phyloP scores from a whole-genome alignment of 2,113 vertebrate genomes.

The Parus major region DNA sequence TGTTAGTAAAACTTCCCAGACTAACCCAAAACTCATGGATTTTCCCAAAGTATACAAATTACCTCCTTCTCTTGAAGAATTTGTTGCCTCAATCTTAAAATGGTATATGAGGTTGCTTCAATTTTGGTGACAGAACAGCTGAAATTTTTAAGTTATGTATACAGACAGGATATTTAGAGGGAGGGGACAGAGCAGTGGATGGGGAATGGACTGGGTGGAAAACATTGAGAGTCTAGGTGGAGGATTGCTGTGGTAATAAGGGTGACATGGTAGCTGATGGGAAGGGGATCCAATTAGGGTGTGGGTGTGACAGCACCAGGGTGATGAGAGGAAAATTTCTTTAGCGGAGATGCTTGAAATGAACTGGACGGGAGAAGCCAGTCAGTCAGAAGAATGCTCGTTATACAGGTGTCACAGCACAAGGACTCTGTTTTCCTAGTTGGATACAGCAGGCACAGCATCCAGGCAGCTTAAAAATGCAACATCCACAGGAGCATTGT shows the following conservation, averaged over 20 bases:
- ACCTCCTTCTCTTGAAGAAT: background rate
- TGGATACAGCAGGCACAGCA: background rate
- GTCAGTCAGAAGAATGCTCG: background rate
- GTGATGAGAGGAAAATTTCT: conserved; percentile 8
- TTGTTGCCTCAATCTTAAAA: background rate
- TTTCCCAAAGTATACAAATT: background rate
- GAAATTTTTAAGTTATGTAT: background rate
- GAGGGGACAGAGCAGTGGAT: background rate
- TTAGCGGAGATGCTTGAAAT: background rate
- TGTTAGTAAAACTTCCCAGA: background rate
- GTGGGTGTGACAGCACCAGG: background rate
- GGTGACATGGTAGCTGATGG: background rate
- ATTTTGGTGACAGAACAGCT: background rate
- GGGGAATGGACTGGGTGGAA: background rate
- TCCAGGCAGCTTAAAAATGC: background rate
- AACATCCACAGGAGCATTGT: background rate
- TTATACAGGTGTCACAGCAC: background rate
- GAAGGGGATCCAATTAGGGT: background rate
- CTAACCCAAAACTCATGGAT: background rate
- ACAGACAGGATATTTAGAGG: background rate
- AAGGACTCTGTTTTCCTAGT: background rate
- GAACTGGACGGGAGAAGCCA: background rate
- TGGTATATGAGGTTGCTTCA: background rate
- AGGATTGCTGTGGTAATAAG: background rate
- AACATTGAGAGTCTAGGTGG: background rate